These are phyloP conservation scores for Brenthis daphne DNA, from an alignment of 2,888 invertebrate species.

Conservation along the genomic window DNA sequence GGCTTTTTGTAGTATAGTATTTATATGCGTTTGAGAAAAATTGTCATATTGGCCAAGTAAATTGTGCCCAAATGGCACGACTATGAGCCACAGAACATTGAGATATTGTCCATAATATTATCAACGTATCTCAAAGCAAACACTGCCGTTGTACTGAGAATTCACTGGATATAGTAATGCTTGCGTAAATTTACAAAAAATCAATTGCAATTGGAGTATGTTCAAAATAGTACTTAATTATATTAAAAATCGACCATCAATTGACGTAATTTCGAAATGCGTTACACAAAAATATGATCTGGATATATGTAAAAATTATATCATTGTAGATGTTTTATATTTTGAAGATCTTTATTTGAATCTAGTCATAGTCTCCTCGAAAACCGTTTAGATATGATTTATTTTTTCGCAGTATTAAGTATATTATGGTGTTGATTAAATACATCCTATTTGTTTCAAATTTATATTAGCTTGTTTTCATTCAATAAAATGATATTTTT, in stretches of 20 bases:
- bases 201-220: background rate
- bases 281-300: slow-evolving; percentile 2
- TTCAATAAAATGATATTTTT: slow-evolving; percentile 28
- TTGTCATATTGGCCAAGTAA: background rate
- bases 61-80: too few species aligned
- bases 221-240: background rate
- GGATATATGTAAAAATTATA: slow-evolving; percentile 3
- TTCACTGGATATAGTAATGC: background rate
- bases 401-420: slow-evolving; percentile 12
- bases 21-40: slow-evolving; percentile 3
- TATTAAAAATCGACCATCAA: background rate
- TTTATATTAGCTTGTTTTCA: slow-evolving; percentile 9
- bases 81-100: too few species aligned
- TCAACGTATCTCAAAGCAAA: background rate
- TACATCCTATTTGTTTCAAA: slow-evolving; percentile 13
- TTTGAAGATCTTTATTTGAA: slow-evolving; percentile 33
- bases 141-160: slow-evolving; percentile 8
- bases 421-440: background rate
- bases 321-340: slow-evolving; percentile 17
- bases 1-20: slow-evolving; percentile 13
- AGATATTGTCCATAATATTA: slow-evolving; percentile 3
- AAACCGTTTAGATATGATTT: slow-evolving; percentile 10
- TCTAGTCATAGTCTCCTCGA: slow-evolving; percentile 54
- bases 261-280: background rate
- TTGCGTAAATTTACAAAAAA: background rate